Evolutionary conservation across 2,797 vertebrate species (phyloP).

Genomic region (Sphaeramia orbicularis): DNA sequence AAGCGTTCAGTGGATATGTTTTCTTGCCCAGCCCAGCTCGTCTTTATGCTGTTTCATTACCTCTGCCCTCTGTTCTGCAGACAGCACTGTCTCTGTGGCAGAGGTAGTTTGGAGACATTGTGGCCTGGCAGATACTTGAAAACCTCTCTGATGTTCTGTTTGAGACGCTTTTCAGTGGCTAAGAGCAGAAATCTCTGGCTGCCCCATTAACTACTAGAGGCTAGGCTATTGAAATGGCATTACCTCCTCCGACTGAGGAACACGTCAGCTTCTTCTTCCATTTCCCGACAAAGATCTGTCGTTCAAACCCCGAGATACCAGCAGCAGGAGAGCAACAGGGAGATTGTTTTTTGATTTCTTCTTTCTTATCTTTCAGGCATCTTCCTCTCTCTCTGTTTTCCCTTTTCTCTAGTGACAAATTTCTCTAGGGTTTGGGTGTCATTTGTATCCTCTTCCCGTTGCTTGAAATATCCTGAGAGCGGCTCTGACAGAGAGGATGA

Average conservation of each 20-base stretch:
- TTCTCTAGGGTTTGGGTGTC: constrained; percentile 46
- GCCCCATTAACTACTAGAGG: constrained; percentile 60
- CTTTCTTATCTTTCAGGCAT: constrained; percentile 55
- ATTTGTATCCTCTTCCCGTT: constrained; percentile 44
- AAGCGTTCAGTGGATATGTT: constrained; percentile 48
- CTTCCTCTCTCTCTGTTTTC: constrained; percentile 19
- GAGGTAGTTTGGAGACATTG: constrained; percentile 44
- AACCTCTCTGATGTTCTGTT: constrained; percentile 55
- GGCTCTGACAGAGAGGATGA: constrained; percentile 27
- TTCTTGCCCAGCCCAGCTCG: constrained; percentile 34
- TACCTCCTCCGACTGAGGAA: constrained; percentile 45
- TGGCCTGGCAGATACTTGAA: constrained; percentile 54
- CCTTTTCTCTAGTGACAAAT: constrained; percentile 53
- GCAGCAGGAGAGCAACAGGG: constrained; percentile 38
- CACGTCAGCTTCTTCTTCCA: constrained; percentile 39
- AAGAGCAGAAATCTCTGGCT: constrained; percentile 52
- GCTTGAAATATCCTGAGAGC: constrained; percentile 36
- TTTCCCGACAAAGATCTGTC: constrained; percentile 60
- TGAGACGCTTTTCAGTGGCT: constrained; percentile 54
- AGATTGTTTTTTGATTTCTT: constrained; percentile 58
- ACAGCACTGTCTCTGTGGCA: constrained; percentile 48
- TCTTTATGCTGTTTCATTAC: constrained; percentile 59
- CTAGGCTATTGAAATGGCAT: constrained; percentile 63
- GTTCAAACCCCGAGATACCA: constrained; percentile 38
- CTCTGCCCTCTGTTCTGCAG: constrained; percentile 60